A percentile compares a stretch with the other conserved stretches of the same genome.
Conservation (phyloP, 2,797 vertebrate genomes). For the Lepilemur ruficaudatus region DNA sequence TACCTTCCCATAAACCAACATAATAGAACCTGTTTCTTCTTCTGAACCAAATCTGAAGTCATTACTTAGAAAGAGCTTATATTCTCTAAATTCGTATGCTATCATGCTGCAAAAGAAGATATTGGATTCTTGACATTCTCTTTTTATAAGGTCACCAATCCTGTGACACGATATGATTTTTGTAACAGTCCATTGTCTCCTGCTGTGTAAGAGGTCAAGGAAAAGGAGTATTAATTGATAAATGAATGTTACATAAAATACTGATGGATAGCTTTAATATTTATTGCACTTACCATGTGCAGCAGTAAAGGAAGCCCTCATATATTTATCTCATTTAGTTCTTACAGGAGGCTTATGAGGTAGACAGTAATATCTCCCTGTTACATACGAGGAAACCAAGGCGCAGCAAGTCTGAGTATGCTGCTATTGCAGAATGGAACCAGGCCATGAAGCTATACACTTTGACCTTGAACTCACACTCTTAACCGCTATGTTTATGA, state of each 20-base stretch:
- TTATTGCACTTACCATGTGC: neutral
- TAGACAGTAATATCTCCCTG: neutral
- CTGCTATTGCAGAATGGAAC: fast-evolving
- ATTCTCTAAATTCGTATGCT: neutral
- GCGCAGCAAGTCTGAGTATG: neutral
- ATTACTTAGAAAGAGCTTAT: neutral
- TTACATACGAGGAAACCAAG: neutral
- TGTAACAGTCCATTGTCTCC: neutral
- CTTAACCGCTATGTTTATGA: neutral
- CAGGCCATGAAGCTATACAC: neutral
- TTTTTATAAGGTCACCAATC: constrained; percentile 60
- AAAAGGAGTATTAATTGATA: constrained; percentile 29
- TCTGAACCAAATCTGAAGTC: neutral
- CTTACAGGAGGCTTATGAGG: neutral
- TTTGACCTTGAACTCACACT: neutral
- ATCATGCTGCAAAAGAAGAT: neutral
- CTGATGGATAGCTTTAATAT: neutral
- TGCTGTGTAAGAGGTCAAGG: neutral
- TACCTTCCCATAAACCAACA: neutral
- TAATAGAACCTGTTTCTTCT: neutral
- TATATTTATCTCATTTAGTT: neutral
- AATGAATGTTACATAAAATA: neutral
- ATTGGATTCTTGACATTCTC: constrained; percentile 41
- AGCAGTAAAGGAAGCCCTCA: neutral
- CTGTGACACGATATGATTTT: neutral